These are phyloP conservation scores for Aspidapion aeneum DNA, from an alignment of 2,888 invertebrate species.

Conservation along the genomic window DNA sequence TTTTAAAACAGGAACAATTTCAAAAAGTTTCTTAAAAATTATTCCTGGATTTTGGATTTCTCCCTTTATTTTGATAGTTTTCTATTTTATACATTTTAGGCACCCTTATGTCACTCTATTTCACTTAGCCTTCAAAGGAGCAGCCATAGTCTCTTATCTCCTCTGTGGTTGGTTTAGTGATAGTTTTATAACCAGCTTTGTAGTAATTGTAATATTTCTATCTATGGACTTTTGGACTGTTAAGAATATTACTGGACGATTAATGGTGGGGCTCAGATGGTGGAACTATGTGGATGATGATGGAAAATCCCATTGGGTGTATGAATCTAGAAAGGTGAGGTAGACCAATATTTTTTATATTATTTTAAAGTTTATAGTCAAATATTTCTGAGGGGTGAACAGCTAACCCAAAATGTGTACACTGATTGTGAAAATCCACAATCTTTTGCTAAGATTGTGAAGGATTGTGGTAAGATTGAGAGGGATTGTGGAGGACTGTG, in stretches of 20 bases:
- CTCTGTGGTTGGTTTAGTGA: constrained; percentile 86
- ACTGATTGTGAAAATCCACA: too few species aligned
- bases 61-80: too few species aligned
- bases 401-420: too few species aligned
- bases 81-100: too few species aligned
- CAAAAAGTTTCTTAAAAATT: too few species aligned
- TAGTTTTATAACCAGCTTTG: constrained; percentile 96
- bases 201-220: constrained; percentile 81
- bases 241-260: constrained; percentile 92
- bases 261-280: constrained; percentile 96
- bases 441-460: too few species aligned
- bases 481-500: too few species aligned
- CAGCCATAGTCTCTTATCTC: constrained; percentile 83
- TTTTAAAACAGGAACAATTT: too few species aligned
- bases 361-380: too few species aligned
- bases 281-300: constrained; percentile 99
- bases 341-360: not conserved
- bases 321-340: constrained; percentile 85
- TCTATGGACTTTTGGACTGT: constrained; percentile 99
- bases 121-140: constrained; percentile 82
- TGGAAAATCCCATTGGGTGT: constrained; percentile 97
- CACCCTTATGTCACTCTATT: constrained; percentile 92
- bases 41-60: too few species aligned
- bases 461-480: too few species aligned
- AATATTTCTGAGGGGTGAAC: too few species aligned